phyloP scores from a whole-genome alignment of 2,888 invertebrate genomes.

The Scaptomyza tumidula region DNA sequence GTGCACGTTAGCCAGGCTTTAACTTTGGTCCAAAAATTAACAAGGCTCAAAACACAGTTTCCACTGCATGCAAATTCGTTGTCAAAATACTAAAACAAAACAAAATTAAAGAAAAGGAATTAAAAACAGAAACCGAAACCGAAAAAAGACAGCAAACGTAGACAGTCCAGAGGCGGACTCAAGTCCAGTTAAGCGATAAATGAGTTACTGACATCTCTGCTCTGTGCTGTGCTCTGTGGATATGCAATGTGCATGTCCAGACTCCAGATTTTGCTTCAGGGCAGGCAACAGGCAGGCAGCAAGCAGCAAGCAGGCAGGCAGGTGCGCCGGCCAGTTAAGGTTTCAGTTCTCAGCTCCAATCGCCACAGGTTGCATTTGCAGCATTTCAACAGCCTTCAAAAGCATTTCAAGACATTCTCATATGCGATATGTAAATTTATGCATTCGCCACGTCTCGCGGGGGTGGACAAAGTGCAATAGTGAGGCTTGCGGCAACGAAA shows the following conservation, averaged over 20 bases:
- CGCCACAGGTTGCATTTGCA: constrained; percentile 66
- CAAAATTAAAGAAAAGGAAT: constrained; percentile 10
- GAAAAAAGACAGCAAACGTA: constrained; percentile 22
- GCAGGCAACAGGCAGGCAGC: constrained; percentile 13
- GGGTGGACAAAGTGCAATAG: constrained; percentile 1
- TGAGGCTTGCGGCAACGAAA: constrained; percentile 45
- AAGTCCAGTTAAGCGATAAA: constrained; percentile 77
- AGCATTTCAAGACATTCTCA: constrained; percentile 74
- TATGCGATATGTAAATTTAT: constrained; percentile 78
- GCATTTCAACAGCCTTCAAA: constrained; percentile 81
- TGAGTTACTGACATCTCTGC: constrained; percentile 75
- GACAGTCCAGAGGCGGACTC: constrained; percentile 19
- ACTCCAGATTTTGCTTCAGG: constrained; percentile 40
- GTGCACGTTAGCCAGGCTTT: constrained; percentile 59
- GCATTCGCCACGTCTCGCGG: constrained; percentile 38
- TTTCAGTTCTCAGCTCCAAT: constrained; percentile 1
- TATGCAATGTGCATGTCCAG: constrained; percentile 69
- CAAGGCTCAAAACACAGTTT: constrained; percentile 82
- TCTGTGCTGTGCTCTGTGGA: constrained; percentile 63
- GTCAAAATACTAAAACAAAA: constrained; percentile 67
- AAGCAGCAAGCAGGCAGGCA: constrained; percentile 34
- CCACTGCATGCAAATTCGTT: constrained; percentile 83
- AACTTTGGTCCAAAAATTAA: constrained; percentile 80
- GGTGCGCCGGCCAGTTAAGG: constrained; percentile 56
- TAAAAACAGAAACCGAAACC: constrained; percentile 39